Base-by-base conservation (phyloP, 2,888 invertebrate species). In the Xanthia icteritia region DNA sequence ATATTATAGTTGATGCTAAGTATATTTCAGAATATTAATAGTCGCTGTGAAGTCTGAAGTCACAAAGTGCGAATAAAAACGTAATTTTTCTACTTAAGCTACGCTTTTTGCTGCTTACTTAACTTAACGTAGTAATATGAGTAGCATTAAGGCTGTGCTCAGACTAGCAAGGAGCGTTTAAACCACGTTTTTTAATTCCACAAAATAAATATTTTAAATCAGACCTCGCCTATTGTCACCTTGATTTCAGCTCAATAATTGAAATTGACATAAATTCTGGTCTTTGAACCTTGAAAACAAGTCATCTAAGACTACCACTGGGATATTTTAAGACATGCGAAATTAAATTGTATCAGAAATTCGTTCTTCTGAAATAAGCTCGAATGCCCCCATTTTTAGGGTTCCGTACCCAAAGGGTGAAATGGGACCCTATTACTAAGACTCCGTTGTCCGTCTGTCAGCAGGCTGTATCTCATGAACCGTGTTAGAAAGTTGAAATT, bases 111-210 rank as follows among this genome's bases (percentile, higher is more conserved):
- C 65, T 51, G 56, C 70, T 82, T 60, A 76, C 73, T 60, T 79
- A 69, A 63, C 79, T n/a, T n/a, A n/a, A n/a, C 73, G 54, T 79
- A 83, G 69, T 76, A 83, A 76, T 75, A 70, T 65, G 69, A 73
- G 70, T 48, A 67, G 66, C 67, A 56, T 51, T 56, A 51, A 73
- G 31, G 73, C 36, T 66, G 36, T 61, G 51, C 54, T 36, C 27
- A 63, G 27, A 82, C 23, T 13, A 36, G 36, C 2, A 15, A 36
- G 13, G 13, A 2, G 1, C 54, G 15, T 4, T 1, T 11, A 5
- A 17, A 54, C 1, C 1, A 17, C 4, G 17, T 23, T 27, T 36
- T 31, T 23, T 15, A 15, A 5, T 48, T 5, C 1, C 4, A 5
- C 48, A 20, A 13, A 23, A 0, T 42, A 45, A 27, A 65, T 66